Percentiles rank a stretch among this genome's conserved stretches.
These are phyloP conservation scores for Andrena camellia DNA, from an alignment of 2,888 invertebrate genomes.

Conservation along the genomic window DNA sequence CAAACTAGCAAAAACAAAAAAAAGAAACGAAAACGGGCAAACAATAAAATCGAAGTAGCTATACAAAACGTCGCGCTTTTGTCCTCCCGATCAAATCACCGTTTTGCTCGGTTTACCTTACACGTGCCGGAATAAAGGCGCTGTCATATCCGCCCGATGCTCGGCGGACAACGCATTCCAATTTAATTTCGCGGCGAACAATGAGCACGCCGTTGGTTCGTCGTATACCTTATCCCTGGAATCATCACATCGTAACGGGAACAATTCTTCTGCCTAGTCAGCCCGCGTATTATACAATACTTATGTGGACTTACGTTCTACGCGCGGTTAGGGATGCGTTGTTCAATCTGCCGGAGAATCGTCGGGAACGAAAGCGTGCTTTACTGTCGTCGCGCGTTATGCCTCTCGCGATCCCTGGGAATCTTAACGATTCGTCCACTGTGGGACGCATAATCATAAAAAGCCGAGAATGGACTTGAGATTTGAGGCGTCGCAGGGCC, in stretches of 20 bases:
- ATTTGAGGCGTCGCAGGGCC: slow-evolving; percentile 35
- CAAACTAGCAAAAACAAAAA: too few species aligned
- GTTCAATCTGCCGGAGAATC: slow-evolving; percentile 2
- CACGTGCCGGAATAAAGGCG: slow-evolving; percentile 56
- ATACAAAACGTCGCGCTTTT: not conserved
- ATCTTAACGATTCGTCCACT: slow-evolving; percentile 41
- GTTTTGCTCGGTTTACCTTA: slow-evolving; percentile 56
- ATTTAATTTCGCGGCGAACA: slow-evolving; percentile 42
- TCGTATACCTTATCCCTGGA: slow-evolving; percentile 38
- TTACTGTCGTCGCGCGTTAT: not conserved
- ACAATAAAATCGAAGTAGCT: too few species aligned
- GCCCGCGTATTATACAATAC: slow-evolving; percentile 20
- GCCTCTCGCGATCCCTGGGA: not conserved
- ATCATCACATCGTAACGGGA: slow-evolving; percentile 26
- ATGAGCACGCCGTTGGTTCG: slow-evolving; percentile 18
- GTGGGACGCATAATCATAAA: slow-evolving; percentile 60
- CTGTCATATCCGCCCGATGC: slow-evolving; percentile 52
- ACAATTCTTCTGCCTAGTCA: not conserved
- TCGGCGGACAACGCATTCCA: slow-evolving; percentile 27
- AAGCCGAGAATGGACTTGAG: slow-evolving; percentile 29
- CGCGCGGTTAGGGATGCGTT: not conserved
- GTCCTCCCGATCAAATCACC: slow-evolving; percentile 30
- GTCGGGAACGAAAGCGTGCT: slow-evolving; percentile 4
- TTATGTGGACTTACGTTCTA: not conserved
- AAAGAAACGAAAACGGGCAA: too few species aligned